Percentiles rank a stretch among this genome's conserved stretches.
phyloP scores from a whole-genome alignment of 1,140 invertebrate genomes.

The Oscheius sp. region DNA sequence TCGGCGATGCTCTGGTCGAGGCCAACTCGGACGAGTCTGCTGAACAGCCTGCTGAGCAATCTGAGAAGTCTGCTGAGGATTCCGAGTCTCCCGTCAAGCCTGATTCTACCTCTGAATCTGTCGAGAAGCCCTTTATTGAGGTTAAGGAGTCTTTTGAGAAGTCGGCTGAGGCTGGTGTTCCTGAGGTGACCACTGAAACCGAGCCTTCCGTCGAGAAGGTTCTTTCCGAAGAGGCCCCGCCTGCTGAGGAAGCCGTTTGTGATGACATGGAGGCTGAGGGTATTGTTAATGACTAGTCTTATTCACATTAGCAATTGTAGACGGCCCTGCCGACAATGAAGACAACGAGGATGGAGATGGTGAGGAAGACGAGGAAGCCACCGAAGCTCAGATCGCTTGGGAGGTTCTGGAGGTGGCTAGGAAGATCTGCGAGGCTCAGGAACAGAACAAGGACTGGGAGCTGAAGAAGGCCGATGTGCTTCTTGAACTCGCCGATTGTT shows the following conservation, averaged over 20 bases:
- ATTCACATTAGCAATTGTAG: too few species aligned
- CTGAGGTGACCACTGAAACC: neutral
- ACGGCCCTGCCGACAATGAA: neutral
- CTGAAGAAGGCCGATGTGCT: neutral
- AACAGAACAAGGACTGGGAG: neutral
- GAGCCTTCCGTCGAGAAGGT: neutral
- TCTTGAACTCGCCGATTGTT: neutral
- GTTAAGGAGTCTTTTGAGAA: neutral
- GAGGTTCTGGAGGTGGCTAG: neutral
- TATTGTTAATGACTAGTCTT: too few species aligned
- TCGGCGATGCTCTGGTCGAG: too few species aligned
- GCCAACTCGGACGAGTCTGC: neutral
- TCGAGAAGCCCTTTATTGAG: neutral
- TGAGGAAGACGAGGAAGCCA: slow-evolving; percentile 1
- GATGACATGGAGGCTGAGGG: neutral
- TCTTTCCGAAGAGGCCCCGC: neutral
- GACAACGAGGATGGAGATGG: neutral
- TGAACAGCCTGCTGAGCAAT: too few species aligned
- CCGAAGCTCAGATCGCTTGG: neutral
- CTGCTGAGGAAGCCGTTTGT: neutral
- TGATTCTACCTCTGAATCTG: neutral
- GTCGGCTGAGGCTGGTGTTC: neutral
- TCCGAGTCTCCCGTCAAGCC: neutral
- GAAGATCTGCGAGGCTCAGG: neutral
- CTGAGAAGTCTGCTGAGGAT: too few species aligned